Percentiles rank a stretch among this genome's conserved stretches.
These are phyloP conservation scores for Enteromius argenteus DNA, from an alignment of 2,797 vertebrate species.

Conservation along the genomic window DNA sequence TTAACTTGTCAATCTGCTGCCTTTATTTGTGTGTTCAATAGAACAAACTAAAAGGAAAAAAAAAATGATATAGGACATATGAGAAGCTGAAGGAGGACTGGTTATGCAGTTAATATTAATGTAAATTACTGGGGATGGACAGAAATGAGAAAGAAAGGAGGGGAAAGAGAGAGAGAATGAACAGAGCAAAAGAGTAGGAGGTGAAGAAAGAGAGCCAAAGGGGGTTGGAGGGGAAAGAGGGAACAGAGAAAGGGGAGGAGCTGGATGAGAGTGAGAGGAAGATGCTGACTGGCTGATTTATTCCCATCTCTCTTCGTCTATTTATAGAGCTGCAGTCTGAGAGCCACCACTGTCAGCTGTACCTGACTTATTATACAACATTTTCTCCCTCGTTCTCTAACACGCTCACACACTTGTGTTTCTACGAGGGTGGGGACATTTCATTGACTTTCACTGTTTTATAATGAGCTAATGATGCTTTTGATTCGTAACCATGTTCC, in stretches of 20 bases:
- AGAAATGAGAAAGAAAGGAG: conserved; percentile 21
- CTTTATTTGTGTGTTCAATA: background rate
- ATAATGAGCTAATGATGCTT: background rate
- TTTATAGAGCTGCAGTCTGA: conserved; percentile 63
- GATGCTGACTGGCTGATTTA: conserved; percentile 53
- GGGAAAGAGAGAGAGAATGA: background rate
- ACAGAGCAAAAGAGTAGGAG: background rate
- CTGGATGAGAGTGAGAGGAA: conserved; percentile 40
- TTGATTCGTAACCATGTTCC: background rate
- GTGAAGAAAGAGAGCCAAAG: conserved; percentile 24
- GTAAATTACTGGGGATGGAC: conserved; percentile 3
- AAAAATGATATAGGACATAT: background rate
- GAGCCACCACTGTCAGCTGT: conserved; percentile 51
- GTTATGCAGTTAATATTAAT: conserved; percentile 27
- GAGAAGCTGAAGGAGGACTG: background rate
- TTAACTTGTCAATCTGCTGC: background rate
- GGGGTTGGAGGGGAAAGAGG: background rate
- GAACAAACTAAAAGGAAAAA: background rate
- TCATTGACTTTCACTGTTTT: conserved; percentile 4
- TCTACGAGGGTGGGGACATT: background rate
- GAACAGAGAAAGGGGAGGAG: conserved; percentile 18
- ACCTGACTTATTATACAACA: conserved; percentile 55
- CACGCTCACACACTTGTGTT: conserved; percentile 26
- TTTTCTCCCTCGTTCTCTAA: conserved; percentile 5
- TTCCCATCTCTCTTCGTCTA: conserved; percentile 66